Evolutionary conservation across 2,888 invertebrate species (phyloP).

Genomic region (Pilophorus perplexus): DNA sequence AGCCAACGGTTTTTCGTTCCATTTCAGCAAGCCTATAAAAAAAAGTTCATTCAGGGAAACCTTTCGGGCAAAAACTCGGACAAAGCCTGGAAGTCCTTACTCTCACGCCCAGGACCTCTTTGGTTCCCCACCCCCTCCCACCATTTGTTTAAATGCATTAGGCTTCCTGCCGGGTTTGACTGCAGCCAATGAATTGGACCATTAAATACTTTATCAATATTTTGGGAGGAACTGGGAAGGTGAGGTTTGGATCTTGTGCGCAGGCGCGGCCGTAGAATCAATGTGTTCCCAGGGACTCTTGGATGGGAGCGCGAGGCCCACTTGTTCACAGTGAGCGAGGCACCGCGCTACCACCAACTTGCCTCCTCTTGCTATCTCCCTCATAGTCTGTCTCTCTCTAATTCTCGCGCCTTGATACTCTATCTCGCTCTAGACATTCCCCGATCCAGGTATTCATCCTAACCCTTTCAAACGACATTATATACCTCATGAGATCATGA

Average conservation of each 20-base stretch:
- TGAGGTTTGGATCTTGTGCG: no score
- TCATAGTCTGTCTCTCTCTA: constrained; percentile 1
- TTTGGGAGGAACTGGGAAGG: constrained; percentile 39
- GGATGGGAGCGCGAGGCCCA: constrained; percentile 23
- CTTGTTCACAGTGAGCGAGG: constrained; percentile 39
- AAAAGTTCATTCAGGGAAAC: no score
- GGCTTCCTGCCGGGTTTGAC: constrained; percentile 25
- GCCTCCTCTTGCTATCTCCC: constrained; percentile 13
- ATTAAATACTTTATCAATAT: constrained; percentile 46
- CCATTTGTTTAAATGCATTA: constrained; percentile 31
- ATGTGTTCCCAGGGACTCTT: constrained; percentile 35
- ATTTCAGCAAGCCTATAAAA: no score
- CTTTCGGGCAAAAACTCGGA: no score
- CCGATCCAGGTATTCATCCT: no score
- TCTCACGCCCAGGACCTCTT: no score
- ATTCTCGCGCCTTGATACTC: neutral
- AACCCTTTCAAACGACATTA: no score
- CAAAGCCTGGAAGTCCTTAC: no score
- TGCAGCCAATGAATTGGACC: constrained; percentile 44
- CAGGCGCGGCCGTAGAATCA: constrained; percentile 40
- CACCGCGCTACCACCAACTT: constrained; percentile 18
- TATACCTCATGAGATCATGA: no score
- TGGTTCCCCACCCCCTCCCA: no score
- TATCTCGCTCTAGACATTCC: neutral
- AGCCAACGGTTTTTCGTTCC: no score